Evolutionary conservation across 2,888 invertebrate genomes (phyloP).

Genomic region (Thereva unica): DNA sequence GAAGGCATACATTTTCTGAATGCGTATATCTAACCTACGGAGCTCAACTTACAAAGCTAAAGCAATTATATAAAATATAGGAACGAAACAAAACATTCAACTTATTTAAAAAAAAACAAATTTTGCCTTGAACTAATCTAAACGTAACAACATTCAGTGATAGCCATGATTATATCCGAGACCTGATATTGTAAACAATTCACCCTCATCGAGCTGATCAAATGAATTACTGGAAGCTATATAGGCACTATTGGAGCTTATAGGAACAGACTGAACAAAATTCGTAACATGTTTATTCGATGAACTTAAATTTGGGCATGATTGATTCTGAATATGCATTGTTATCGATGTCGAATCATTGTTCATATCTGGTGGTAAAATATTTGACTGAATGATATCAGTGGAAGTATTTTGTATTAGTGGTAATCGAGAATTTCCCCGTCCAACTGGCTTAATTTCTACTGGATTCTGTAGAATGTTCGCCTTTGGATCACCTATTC

Average conservation of each 20-base stretch:
- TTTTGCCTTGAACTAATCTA: too few relatives aligned
- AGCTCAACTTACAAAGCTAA: too few relatives aligned
- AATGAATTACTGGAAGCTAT: slow-evolving; percentile 6
- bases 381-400: neutral
- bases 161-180: slow-evolving; percentile 8
- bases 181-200: slow-evolving; percentile 16
- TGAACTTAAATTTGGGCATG: neutral
- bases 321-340: neutral
- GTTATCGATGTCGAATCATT: neutral
- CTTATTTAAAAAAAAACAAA: too few relatives aligned
- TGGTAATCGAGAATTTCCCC: neutral
- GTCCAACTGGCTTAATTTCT: slow-evolving; percentile 39
- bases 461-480: neutral
- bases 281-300: slow-evolving; percentile 7
- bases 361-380: neutral
- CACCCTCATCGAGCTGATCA: slow-evolving; percentile 22
- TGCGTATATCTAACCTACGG: too few relatives aligned
- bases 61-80: too few relatives aligned
- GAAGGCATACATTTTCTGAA: too few relatives aligned
- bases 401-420: neutral
- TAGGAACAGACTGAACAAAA: slow-evolving; percentile 9
- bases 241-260: slow-evolving; percentile 17
- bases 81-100: too few relatives aligned
- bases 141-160: neutral
- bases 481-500: slow-evolving; percentile 31